phyloP scores from a whole-genome alignment of 2,113 vertebrate species.

The Sphyrna mokarran region DNA sequence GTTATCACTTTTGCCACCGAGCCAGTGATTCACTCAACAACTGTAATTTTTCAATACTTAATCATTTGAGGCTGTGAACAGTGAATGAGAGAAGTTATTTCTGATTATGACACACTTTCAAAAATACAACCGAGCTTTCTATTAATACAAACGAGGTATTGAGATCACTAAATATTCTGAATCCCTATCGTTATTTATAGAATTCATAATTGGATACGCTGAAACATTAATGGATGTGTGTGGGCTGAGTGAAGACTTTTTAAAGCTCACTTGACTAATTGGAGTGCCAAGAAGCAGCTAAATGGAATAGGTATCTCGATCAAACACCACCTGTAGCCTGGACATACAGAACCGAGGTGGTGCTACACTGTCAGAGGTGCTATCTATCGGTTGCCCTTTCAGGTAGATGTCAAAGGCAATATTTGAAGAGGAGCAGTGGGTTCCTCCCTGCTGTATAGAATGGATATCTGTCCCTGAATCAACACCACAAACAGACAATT shows the following conservation, averaged over 20 bases:
- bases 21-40: background rate
- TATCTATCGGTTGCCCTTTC: background rate
- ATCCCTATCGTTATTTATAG: background rate
- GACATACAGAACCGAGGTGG: background rate
- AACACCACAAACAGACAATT: background rate
- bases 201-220: background rate
- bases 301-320: too few relatives aligned
- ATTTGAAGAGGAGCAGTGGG: background rate
- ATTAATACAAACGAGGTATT: background rate
- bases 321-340: too few relatives aligned
- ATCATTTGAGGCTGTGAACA: background rate
- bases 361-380: background rate
- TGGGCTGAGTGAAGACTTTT: background rate
- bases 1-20: background rate
- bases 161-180: background rate
- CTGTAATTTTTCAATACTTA: too few relatives aligned
- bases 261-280: background rate
- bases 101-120: slow-evolving; percentile 20
- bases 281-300: background rate
- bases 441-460: background rate
- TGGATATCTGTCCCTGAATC: background rate
- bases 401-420: background rate
- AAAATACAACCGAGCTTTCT: slow-evolving; percentile 8
- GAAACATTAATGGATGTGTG: background rate
- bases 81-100: background rate